Evolutionary conservation across 1,140 invertebrate genomes (phyloP), one percentile per base, ranked within the genome.

Genomic region (Drosophila ercepeae): DNA sequence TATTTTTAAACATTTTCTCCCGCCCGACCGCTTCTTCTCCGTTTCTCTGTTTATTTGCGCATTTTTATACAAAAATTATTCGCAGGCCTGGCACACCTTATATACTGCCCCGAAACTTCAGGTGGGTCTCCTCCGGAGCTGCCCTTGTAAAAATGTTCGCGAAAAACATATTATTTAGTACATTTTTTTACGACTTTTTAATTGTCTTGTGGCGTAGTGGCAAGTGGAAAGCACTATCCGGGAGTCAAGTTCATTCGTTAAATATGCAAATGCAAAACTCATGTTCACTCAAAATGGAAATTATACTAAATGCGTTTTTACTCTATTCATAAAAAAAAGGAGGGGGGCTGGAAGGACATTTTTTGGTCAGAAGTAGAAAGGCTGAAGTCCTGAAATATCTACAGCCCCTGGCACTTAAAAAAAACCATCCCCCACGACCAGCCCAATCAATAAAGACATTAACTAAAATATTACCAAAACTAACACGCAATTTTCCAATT

Each of bases 11-110:
- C 57, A 61, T 42, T 64, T 64, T 64, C 36, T 39, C 39, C 19
- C n/a, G n/a, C 39, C 8, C 7, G 14, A 18, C 29, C 34, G 9
- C 18, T 39, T 67, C 61, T 74, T 46, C 42, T 69, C n/a, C n/a
- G 29, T 61, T 52, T 60, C n/a, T n/a, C n/a, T n/a, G n/a, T n/a
- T 59, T 68, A 55, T 64, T 67, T 63, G 53, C 73, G 63, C 79
- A 86, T 84, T 84, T 83, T 86, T 79, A 84, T 86, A 79, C 51
- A 83, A 67, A 84, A 72, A 79, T 84, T 84, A 84, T 84, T 86
- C 49, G 50, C 36, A 32, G 32, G 8, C 16, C 23, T 6, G n/a
- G 60, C 25, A n/a, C 3, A 21, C 29, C n/a, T 9, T 13, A 23
- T 59, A 41, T 44, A 32, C n/a, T 36, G 55, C 21, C 21, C 27